Conservation (phyloP, 2,797 vertebrate genomes). For the Rhinogobio ventralis region DNA sequence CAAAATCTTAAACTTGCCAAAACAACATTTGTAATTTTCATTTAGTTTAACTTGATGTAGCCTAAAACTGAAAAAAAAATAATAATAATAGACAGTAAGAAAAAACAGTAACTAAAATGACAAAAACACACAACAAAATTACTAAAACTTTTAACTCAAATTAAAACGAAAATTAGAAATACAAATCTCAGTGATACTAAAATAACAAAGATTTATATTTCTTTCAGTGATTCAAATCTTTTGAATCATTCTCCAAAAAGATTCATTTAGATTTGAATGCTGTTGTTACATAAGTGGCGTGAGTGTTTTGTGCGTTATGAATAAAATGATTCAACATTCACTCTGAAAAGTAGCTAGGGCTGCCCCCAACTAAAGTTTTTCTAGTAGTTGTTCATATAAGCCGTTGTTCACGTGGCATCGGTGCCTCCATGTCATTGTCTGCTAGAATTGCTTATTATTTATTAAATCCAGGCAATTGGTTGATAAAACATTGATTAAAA, state of each 20-base stretch:
- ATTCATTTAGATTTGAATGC: background rate
- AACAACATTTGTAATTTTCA: background rate
- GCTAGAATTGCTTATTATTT: no score
- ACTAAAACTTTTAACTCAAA: background rate
- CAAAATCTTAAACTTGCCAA: background rate
- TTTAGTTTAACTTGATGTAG: no score
- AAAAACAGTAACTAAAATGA: background rate
- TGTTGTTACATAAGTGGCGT: background rate
- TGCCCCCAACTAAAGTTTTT: no score
- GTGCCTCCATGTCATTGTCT: no score
- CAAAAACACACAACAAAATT: background rate
- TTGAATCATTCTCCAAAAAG: background rate
- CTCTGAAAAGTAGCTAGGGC: no score
- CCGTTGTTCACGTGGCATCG: no score
- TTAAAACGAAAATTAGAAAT: background rate
- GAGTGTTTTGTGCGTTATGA: background rate
- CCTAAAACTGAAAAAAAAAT: no score
- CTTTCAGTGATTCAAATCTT: background rate
- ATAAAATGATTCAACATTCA: background rate
- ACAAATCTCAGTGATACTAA: background rate
- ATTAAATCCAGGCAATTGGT: no score
- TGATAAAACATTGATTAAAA: no score
- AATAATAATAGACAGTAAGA: no score
- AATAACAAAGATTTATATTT: background rate
- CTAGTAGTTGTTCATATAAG: no score